Evolutionary conservation across 2,797 vertebrate genomes (phyloP), one percentile per base, ranked within the genome.

Genomic region (Nannoperca australis): DNA sequence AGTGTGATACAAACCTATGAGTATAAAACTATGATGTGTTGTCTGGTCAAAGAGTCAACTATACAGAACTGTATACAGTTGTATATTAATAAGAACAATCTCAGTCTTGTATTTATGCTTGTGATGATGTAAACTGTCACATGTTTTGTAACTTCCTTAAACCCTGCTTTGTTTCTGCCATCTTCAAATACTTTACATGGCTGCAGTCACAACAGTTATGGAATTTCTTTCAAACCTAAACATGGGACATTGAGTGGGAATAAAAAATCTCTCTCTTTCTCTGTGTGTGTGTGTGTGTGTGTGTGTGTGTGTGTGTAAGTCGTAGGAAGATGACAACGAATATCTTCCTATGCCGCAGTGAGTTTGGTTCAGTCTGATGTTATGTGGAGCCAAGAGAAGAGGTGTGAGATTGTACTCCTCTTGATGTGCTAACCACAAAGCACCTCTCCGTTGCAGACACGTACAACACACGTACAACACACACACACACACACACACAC

Each of bases 401-500:
- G 3, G 2, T 6, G 30, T 45, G 71, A 75, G 5, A 62, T 8
- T 38, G 6, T 9, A 7, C 27, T 65, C 59, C 54, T 55, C 0
- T 40, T 51, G 30, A 56, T 30, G 10, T 61, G 68, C 78, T 73
- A 59, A 82, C 76, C 81, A 82, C 80, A 81, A 18, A 62, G 58
- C 7, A 59, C 3, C 4, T 72, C 36, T 44, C 47, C 34, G 40
- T 5, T 42, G 0, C 44, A 12, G n/a, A 17, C 45, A 14, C 32
- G 32, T 12, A 15, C 5, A 27, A 12, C 27, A 17, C 34, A 42
- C 5, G 9, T 4, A 27, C 47, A 30, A 27, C 20, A 40, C 42
- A 65, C 27, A 44, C 22, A 27, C 17, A 42, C 36, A 51, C 24
- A 20, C 27, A 53, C 18, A 63, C 17, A 42, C 36, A 51, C 24